Conservation (phyloP, 2,113 vertebrate genomes). For the Spea bombifrons region DNA sequence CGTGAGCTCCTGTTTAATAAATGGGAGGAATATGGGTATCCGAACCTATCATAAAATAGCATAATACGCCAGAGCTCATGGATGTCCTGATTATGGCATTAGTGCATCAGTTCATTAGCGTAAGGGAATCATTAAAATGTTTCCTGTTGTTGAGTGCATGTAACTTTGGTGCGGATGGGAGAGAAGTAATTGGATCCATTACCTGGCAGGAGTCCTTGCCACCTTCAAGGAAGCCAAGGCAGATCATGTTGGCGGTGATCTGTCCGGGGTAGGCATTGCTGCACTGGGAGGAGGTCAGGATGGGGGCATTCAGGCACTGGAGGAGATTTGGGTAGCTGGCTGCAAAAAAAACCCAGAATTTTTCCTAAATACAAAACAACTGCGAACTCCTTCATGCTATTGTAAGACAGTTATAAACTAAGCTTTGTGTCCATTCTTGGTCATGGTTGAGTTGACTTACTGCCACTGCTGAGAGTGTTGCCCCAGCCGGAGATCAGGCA, state of each 20-base stretch:
- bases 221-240: slow-evolving; percentile 72
- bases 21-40: no score
- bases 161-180: no score
- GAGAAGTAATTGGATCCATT: background rate
- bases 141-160: no score
- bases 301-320: slow-evolving; percentile 69
- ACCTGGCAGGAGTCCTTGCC: slow-evolving; percentile 81
- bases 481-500: slow-evolving; percentile 71
- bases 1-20: no score
- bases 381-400: background rate
- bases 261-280: slow-evolving; percentile 66
- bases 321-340: slow-evolving; percentile 47
- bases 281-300: slow-evolving; percentile 68
- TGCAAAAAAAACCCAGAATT: background rate
- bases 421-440: background rate
- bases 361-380: background rate
- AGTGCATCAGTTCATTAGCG: no score
- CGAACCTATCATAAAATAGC: no score
- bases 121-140: no score
- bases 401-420: background rate
- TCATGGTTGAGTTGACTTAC: slow-evolving; percentile 45
- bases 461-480: slow-evolving; percentile 59
- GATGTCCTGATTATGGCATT: no score
- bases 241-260: slow-evolving; percentile 78
- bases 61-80: no score